Evolutionary conservation across 2,888 invertebrate genomes (phyloP).

Genomic region (Rapana venosa): DNA sequence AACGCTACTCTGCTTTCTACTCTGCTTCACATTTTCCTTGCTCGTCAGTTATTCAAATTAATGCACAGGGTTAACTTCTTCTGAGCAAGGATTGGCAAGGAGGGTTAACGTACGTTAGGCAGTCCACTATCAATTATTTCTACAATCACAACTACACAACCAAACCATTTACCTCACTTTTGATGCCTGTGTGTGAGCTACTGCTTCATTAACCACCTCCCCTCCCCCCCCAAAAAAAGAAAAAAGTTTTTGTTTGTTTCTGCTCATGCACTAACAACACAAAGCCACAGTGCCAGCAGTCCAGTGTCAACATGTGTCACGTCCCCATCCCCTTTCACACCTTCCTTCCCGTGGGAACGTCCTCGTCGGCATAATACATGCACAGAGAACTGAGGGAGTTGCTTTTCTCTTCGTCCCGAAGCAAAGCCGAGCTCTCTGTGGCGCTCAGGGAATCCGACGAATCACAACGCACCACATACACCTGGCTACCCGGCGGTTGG

Average conservation of each 20-base stretch:
- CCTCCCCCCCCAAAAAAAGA: neutral
- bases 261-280: no score
- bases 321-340: neutral
- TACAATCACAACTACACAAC: no score
- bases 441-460: conserved; percentile 78
- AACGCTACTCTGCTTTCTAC: no score
- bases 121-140: no score
- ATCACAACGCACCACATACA: conserved; percentile 74
- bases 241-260: no score
- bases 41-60: no score
- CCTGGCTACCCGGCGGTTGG: conserved; percentile 56
- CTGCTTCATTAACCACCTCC: neutral
- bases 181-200: neutral
- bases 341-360: conserved; percentile 40
- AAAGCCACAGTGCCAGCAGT: no score
- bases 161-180: neutral
- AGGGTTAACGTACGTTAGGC: no score
- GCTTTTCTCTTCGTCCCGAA: conserved; percentile 74
- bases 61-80: no score
- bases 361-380: conserved; percentile 69
- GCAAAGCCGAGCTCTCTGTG: conserved; percentile 81
- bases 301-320: neutral
- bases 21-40: no score
- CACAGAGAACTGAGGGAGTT: conserved; percentile 67
- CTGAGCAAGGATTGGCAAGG: no score